These are phyloP conservation scores for Tenthredo distinguenda DNA, from an alignment of 2,888 invertebrate species.

Conservation along the genomic window DNA sequence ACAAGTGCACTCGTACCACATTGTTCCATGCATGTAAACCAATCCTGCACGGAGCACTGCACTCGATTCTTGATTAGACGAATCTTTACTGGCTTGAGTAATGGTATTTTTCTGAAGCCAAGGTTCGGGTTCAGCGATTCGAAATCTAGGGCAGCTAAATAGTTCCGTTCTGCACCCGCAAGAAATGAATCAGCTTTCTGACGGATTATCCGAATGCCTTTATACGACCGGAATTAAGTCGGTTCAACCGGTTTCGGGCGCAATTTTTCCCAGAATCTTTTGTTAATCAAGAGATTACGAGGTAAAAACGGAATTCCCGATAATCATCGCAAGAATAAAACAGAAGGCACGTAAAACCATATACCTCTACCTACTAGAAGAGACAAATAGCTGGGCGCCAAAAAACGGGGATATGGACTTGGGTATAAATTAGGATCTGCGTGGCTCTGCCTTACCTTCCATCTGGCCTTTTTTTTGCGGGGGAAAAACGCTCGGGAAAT, in stretches of 20 bases:
- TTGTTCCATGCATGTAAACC: neutral
- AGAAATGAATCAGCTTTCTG: neutral
- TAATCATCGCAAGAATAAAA: neutral
- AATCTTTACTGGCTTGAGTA: neutral
- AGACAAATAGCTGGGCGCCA: neutral
- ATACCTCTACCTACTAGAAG: neutral
- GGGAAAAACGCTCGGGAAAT: neutral
- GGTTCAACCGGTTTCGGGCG: no score
- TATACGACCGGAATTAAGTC: neutral
- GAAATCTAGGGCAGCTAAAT: neutral
- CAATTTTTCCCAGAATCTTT: neutral
- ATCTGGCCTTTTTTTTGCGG: neutral
- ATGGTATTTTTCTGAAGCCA: neutral
- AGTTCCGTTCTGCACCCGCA: neutral
- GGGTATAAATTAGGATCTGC: constrained; percentile 32
- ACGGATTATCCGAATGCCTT: neutral
- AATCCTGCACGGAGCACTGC: neutral
- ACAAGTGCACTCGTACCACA: neutral
- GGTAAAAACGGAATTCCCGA: neutral
- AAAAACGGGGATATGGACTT: constrained; percentile 1
- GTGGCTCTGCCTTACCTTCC: constrained; percentile 13
- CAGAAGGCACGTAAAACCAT: no score
- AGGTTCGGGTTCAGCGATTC: neutral
- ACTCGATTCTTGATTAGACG: constrained; percentile 16
- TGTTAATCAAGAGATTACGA: neutral